phyloP scores from a whole-genome alignment of 1,140 invertebrate genomes.

The Gonatopus flavifemur region DNA sequence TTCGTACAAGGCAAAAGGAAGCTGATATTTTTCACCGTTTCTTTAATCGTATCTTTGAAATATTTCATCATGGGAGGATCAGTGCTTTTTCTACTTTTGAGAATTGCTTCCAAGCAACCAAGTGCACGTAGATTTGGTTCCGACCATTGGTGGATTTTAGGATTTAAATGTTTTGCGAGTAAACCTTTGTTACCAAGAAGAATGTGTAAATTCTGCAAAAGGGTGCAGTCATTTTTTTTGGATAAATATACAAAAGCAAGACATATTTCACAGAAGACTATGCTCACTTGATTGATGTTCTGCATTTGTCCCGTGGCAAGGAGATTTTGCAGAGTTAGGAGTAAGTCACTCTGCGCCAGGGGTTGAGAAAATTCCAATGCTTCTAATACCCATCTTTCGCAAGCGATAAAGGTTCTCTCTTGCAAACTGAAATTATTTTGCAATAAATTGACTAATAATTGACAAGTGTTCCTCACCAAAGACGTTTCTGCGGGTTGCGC shows the following conservation, averaged over 20 bases:
- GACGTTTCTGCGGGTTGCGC: slow-evolving; percentile 45
- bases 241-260: too few relatives aligned
- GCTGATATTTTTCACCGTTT: slow-evolving; percentile 33
- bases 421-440: slow-evolving; percentile 42
- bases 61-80: slow-evolving; percentile 24
- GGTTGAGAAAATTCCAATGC: slow-evolving; percentile 34
- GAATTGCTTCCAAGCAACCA: slow-evolving; percentile 43
- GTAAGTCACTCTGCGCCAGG: slow-evolving; percentile 25
- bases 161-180: slow-evolving; percentile 31
- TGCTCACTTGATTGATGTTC: slow-evolving; percentile 34
- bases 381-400: slow-evolving; percentile 50
- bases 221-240: slow-evolving; percentile 3
- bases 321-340: slow-evolving; percentile 38
- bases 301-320: slow-evolving; percentile 32
- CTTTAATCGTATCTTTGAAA: slow-evolving; percentile 33
- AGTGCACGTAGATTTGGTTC: slow-evolving; percentile 42
- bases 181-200: slow-evolving; percentile 33
- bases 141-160: slow-evolving; percentile 27
- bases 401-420: slow-evolving; percentile 41
- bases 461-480: slow-evolving; percentile 51
- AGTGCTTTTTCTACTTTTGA: slow-evolving; percentile 30
- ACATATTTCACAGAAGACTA: too few relatives aligned
- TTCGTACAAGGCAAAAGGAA: slow-evolving; percentile 25
- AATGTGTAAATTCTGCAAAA: slow-evolving; percentile 37
- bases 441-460: slow-evolving; percentile 50